These are phyloP conservation scores for Macheiramphus alcinus DNA, from an alignment of 2,113 vertebrate genomes.

Conservation along the genomic window DNA sequence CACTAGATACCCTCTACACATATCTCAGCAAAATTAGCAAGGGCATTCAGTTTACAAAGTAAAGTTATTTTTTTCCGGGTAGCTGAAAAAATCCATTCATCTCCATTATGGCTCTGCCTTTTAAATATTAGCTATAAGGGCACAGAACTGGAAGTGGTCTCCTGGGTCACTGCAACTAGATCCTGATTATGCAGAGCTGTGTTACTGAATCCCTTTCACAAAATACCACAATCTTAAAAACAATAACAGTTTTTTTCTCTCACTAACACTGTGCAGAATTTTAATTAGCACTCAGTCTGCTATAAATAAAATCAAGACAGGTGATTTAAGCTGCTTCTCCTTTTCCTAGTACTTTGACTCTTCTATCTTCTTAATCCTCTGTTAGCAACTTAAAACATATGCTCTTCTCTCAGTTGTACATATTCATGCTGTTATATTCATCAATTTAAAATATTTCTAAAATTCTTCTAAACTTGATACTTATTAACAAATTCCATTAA, in stretches of 20 bases:
- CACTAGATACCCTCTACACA: not conserved
- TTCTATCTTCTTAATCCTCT: not conserved
- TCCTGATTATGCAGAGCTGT: not conserved
- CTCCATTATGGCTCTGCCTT: not conserved
- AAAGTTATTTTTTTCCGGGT: not conserved
- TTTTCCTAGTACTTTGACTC: not conserved
- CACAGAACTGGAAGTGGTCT: not conserved
- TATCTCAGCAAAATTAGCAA: not conserved
- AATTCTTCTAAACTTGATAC: not conserved
- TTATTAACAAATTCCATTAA: not conserved
- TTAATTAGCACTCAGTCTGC: not conserved
- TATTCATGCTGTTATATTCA: not conserved
- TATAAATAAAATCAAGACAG: not conserved
- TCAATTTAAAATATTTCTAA: not conserved
- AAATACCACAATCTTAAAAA: not conserved
- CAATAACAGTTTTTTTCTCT: not conserved
- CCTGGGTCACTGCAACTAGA: not conserved
- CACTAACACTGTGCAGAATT: not conserved
- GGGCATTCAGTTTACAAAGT: not conserved
- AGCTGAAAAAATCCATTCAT: not conserved
- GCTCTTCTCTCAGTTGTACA: not conserved
- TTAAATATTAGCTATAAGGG: not conserved
- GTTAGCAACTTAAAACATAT: not conserved
- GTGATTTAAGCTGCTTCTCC: not conserved
- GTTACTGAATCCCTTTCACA: not conserved